phyloP scores from a whole-genome alignment of 1,140 invertebrate species.

The Dendroctonus ponderosae region DNA sequence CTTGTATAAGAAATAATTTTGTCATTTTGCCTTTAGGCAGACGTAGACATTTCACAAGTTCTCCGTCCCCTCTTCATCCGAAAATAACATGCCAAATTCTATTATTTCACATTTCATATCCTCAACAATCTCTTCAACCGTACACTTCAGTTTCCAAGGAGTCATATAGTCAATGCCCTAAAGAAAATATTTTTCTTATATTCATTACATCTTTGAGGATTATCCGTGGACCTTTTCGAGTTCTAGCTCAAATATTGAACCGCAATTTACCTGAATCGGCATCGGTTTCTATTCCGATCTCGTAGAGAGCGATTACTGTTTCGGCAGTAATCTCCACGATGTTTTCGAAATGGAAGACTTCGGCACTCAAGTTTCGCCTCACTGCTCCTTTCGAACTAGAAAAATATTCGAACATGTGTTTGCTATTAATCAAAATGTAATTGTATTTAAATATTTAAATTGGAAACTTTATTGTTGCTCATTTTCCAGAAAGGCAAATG shows the following conservation, averaged over 20 bases:
- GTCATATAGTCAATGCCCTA: too few relatives aligned
- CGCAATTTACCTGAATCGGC: slow-evolving; percentile 34
- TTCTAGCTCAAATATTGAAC: slow-evolving; percentile 11
- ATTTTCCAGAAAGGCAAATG: too few relatives aligned
- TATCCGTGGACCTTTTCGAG: not conserved
- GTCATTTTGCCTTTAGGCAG: too few relatives aligned
- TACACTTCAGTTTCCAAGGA: too few relatives aligned
- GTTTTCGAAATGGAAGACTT: slow-evolving; percentile 54
- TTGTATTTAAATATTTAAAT: too few relatives aligned
- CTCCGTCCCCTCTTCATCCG: too few relatives aligned
- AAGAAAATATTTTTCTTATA: not conserved
- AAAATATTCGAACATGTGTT: slow-evolving; percentile 40
- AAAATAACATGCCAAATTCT: too few relatives aligned
- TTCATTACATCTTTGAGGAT: not conserved
- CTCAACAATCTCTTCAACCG: too few relatives aligned
- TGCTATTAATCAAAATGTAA: not conserved
- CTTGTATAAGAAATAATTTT: too few relatives aligned
- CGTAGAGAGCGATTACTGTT: slow-evolving; percentile 58
- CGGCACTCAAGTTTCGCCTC: slow-evolving; percentile 53
- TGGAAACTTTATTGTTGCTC: too few relatives aligned
- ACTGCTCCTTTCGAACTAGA: not conserved
- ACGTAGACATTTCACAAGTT: too few relatives aligned
- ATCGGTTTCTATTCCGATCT: slow-evolving; percentile 52
- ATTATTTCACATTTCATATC: too few relatives aligned
- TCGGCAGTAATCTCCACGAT: slow-evolving; percentile 60